Evolutionary conservation across 2,113 vertebrate genomes (phyloP).

Genomic region (Prolemur simus): DNA sequence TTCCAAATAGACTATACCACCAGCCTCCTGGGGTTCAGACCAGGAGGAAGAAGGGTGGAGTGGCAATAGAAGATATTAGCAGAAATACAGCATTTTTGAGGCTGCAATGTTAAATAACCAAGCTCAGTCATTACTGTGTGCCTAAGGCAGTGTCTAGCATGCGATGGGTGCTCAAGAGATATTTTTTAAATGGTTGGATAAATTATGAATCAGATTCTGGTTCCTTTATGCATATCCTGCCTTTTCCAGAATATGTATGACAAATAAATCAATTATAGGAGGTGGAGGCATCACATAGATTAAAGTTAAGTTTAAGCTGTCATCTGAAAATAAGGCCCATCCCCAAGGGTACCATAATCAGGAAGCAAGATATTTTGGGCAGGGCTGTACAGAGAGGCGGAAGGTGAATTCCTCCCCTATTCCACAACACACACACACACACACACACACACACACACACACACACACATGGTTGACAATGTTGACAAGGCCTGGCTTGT

Average conservation of each 20-base stretch:
- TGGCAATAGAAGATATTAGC: background rate
- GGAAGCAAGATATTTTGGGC: background rate
- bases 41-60: background rate
- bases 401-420: slow-evolving; percentile 46
- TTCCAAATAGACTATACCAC: background rate
- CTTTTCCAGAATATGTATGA: background rate
- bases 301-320: background rate
- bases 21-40: background rate
- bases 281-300: background rate
- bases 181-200: background rate
- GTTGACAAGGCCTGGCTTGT: slow-evolving; percentile 21
- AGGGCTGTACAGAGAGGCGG: slow-evolving; percentile 36
- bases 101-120: background rate
- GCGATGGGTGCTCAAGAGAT: background rate
- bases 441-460: background rate
- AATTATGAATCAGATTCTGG: background rate
- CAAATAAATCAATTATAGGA: background rate
- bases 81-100: background rate
- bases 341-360: background rate
- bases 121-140: background rate
- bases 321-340: background rate
- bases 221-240: background rate
- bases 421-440: background rate
- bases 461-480: slow-evolving; percentile 59
- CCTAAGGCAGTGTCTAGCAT: background rate